Evolutionary conservation across 2,113 vertebrate genomes (phyloP).

Genomic region (Eudyptes chrysolophus): DNA sequence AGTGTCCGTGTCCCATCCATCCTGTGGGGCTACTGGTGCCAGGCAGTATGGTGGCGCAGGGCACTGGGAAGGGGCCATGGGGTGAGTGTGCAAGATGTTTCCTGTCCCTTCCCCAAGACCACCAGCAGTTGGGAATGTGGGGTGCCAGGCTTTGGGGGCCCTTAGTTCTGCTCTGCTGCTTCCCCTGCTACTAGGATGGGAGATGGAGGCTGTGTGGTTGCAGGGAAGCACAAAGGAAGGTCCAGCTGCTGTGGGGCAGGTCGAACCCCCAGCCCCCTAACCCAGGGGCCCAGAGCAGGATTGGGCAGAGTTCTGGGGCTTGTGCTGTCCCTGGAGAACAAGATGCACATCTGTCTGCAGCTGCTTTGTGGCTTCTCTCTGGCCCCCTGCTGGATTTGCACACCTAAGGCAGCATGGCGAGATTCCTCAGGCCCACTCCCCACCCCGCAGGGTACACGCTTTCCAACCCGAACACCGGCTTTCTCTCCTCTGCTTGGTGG

Average conservation of each 20-base stretch:
- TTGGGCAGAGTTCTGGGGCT: not conserved
- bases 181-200: not conserved
- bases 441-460: fast-evolving
- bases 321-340: not conserved
- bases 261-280: not conserved
- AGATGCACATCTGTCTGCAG: not conserved
- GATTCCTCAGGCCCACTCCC: not conserved
- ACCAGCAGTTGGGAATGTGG: not conserved
- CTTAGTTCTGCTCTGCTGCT: not conserved
- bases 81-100: not conserved
- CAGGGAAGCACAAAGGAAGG: not conserved
- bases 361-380: not conserved
- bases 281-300: not conserved
- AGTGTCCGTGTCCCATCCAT: fast-evolving
- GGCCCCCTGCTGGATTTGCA: not conserved
- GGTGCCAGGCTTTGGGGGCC: not conserved
- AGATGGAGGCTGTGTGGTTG: not conserved
- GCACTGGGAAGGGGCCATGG: not conserved
- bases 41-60: not conserved
- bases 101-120: not conserved
- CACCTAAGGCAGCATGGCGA: not conserved
- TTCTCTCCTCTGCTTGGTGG: not conserved
- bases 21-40: not conserved
- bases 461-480: fast-evolving
- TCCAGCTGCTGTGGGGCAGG: not conserved